Evolutionary conservation across 2,797 vertebrate genomes (phyloP).

Genomic region (Acridotheres tristis): DNA sequence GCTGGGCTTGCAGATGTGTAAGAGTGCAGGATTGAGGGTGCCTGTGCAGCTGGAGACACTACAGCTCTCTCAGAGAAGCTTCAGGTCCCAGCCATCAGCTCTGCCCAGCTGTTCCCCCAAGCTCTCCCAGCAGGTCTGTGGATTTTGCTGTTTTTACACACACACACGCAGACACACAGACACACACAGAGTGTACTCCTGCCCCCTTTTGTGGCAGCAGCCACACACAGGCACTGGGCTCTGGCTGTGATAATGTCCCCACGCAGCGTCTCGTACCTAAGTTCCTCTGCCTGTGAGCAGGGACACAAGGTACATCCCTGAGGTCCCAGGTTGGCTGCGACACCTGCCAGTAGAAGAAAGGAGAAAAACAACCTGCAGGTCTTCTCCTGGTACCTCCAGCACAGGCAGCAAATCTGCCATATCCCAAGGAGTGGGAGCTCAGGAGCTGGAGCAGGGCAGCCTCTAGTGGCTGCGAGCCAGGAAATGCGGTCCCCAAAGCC

Average conservation of each 20-base stretch:
- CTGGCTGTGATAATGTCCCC: fast-evolving
- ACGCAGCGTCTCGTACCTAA: background rate
- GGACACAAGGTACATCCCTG: too few species aligned
- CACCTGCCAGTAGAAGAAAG: background rate
- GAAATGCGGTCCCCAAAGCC: background rate
- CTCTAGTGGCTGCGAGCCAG: conserved; percentile 55
- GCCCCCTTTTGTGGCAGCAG: background rate
- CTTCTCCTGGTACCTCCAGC: background rate
- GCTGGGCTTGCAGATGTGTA: background rate
- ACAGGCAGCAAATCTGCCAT: background rate
- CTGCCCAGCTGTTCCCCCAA: background rate
- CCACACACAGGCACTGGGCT: background rate
- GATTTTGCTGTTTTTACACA: background rate
- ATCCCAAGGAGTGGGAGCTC: background rate
- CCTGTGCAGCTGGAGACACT: background rate
- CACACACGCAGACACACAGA: background rate
- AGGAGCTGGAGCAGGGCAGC: conserved; percentile 59
- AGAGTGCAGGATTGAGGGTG: background rate
- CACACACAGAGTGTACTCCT: background rate
- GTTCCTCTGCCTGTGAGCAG: background rate
- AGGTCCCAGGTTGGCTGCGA: background rate
- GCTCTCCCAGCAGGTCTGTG: background rate
- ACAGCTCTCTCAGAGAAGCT: background rate
- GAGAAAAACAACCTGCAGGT: background rate
- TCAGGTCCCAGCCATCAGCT: background rate